Conservation (phyloP, 2,888 invertebrate species). For the Panopea generosa region DNA sequence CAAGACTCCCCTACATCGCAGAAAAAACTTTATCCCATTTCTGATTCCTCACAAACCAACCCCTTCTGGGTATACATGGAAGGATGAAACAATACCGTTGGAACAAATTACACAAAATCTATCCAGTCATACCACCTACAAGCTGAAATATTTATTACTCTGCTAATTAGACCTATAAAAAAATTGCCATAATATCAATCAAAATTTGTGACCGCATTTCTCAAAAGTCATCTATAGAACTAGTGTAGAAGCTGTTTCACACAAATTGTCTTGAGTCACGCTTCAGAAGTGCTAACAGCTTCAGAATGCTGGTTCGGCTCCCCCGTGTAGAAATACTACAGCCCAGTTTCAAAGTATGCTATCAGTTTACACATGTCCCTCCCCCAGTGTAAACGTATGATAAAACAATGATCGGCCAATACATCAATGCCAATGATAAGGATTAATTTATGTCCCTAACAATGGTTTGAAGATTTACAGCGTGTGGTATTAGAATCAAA, state of each 20-base stretch:
- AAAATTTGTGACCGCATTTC: no score
- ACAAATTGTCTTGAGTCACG: background rate
- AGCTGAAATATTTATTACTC: no score
- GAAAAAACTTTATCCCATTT: constrained; percentile 9
- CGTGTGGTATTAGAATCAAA: no score
- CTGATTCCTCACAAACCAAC: background rate
- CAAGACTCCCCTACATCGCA: background rate
- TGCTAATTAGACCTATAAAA: no score
- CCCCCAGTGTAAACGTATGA: constrained; percentile 16
- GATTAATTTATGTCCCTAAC: background rate
- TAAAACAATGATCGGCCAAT: constrained; percentile 20
- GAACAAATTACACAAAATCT: constrained; percentile 1
- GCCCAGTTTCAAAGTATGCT: constrained; percentile 17
- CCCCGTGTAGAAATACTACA: constrained; percentile 28
- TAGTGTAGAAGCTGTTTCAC: background rate
- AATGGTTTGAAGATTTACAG: no score
- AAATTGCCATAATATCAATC: no score
- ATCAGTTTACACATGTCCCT: constrained; percentile 16
- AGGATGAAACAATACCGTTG: background rate
- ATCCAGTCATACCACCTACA: no score
- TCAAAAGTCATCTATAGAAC: no score
- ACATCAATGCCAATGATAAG: constrained; percentile 14
- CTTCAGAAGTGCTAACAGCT: constrained; percentile 25
- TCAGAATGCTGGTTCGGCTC: constrained; percentile 20
- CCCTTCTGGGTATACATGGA: no score